A percentile compares a stretch with the other conserved stretches of the same genome.
These are phyloP conservation scores for Xiphophorus couchianus DNA, from an alignment of 2,113 vertebrate species.

Conservation along the genomic window DNA sequence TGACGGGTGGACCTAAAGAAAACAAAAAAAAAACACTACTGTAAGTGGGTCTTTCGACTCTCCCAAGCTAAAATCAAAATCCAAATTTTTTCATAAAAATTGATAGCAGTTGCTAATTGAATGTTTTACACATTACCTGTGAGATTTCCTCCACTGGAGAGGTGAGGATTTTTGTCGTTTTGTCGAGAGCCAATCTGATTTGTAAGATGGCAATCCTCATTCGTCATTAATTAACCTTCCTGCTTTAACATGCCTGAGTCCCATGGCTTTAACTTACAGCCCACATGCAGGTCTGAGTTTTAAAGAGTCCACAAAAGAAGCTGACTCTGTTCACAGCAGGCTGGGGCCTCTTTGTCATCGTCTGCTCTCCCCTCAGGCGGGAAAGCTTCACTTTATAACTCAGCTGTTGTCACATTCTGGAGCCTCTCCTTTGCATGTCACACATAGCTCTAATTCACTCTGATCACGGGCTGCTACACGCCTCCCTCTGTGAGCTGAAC, in stretches of 20 bases:
- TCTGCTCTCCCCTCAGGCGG: slow-evolving; percentile 52
- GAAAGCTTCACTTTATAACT: slow-evolving; percentile 67
- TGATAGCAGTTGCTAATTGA: background rate
- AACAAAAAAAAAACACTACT: too few relatives aligned
- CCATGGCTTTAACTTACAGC: slow-evolving; percentile 2
- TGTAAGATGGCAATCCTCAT: slow-evolving; percentile 3
- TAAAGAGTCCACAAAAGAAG: slow-evolving; percentile 47
- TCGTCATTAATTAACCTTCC: slow-evolving; percentile 19
- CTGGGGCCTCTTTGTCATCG: slow-evolving; percentile 40
- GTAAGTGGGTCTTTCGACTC: too few relatives aligned
- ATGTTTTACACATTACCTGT: background rate
- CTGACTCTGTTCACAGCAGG: slow-evolving; percentile 37
- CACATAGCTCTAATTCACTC: slow-evolving; percentile 76
- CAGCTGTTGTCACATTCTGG: slow-evolving; percentile 77
- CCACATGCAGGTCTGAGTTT: slow-evolving; percentile 26
- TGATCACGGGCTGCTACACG: slow-evolving; percentile 61
- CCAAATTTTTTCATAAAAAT: background rate
- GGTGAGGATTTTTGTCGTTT: slow-evolving; percentile 2
- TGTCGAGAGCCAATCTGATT: background rate
- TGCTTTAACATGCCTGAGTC: slow-evolving; percentile 1
- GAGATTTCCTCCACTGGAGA: background rate
- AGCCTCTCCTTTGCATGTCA: slow-evolving; percentile 76
- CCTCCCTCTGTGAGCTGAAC: slow-evolving; percentile 53
- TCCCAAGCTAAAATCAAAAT: background rate
- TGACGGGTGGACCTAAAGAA: too few relatives aligned